Percentiles rank a stretch among this genome's conserved stretches.
Conservation (phyloP, 2,888 invertebrate species). For the Dicranocentrus wangi region DNA sequence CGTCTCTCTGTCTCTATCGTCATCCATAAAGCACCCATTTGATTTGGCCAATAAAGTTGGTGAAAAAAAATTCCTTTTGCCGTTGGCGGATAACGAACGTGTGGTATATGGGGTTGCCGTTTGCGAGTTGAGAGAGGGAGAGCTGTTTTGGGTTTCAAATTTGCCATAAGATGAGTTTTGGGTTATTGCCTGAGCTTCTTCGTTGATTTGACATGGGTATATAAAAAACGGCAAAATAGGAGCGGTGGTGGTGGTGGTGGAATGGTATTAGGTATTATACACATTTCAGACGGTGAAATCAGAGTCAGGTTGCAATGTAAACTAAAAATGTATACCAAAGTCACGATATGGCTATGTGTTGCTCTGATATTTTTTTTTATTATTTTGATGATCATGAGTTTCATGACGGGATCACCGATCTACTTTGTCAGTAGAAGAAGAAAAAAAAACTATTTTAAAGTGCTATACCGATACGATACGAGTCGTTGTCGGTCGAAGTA, state of each 20-base stretch:
- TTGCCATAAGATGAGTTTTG: constrained; percentile 24
- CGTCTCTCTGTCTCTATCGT: no score
- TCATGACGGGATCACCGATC: constrained; percentile 33
- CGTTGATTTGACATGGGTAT: constrained; percentile 25
- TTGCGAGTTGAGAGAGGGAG: not conserved
- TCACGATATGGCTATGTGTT: not conserved
- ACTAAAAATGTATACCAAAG: no score
- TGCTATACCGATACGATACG: not conserved
- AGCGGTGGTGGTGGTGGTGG: no score
- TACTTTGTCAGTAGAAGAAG: constrained; percentile 26
- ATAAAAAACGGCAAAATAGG: not conserved
- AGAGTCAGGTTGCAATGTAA: no score
- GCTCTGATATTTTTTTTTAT: no score
- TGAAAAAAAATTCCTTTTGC: constrained; percentile 53
- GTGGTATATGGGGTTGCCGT: not conserved
- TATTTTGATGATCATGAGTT: constrained; percentile 4
- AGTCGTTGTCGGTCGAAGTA: no score
- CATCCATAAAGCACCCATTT: constrained; percentile 70
- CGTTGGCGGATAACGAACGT: constrained; percentile 46
- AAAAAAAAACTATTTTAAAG: not conserved
- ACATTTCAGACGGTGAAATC: no score
- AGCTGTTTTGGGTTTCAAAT: constrained; percentile 29
- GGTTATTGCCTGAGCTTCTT: constrained; percentile 13
- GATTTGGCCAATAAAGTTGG: constrained; percentile 72
- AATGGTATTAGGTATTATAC: no score